Conservation (phyloP, 2,113 vertebrate species). For the Myrmophylax atrothorax region DNA sequence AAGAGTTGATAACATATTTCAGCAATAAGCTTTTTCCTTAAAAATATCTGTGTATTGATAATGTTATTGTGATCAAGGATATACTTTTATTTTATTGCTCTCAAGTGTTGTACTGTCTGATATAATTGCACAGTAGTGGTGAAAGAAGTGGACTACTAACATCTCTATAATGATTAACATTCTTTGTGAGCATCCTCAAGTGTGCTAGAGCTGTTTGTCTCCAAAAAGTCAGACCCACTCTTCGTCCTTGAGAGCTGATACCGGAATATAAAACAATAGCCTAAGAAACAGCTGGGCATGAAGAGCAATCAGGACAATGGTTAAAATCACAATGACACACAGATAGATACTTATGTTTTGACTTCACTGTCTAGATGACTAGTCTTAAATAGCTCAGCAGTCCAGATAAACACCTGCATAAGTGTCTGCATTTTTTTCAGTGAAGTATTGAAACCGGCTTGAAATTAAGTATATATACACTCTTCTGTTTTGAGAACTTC, state of each 20-base stretch:
- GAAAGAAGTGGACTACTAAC: not conserved
- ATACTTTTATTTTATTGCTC: not conserved
- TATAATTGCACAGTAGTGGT: not conserved
- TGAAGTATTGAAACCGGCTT: constrained; percentile 44
- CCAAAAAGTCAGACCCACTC: not conserved
- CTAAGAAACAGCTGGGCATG: not conserved
- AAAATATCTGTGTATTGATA: not conserved
- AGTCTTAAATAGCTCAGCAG: not conserved
- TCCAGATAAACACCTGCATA: not conserved
- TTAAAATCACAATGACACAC: not conserved
- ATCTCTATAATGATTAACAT: not conserved
- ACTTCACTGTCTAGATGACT: not conserved
- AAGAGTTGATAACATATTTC: not conserved
- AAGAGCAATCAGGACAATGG: not conserved
- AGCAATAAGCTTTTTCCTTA: not conserved
- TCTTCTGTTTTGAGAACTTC: constrained; percentile 1
- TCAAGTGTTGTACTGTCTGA: not conserved
- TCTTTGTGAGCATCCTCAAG: not conserved
- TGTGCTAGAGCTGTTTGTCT: not conserved
- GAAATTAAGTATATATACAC: constrained; percentile 28
- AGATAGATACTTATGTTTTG: constrained; percentile 1
- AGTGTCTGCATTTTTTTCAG: not conserved
- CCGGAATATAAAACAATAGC: not conserved
- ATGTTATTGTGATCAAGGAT: not conserved
- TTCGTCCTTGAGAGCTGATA: not conserved